These are phyloP conservation scores for Zonotrichia albicollis DNA, from an alignment of 2,797 vertebrate genomes.

Conservation along the genomic window DNA sequence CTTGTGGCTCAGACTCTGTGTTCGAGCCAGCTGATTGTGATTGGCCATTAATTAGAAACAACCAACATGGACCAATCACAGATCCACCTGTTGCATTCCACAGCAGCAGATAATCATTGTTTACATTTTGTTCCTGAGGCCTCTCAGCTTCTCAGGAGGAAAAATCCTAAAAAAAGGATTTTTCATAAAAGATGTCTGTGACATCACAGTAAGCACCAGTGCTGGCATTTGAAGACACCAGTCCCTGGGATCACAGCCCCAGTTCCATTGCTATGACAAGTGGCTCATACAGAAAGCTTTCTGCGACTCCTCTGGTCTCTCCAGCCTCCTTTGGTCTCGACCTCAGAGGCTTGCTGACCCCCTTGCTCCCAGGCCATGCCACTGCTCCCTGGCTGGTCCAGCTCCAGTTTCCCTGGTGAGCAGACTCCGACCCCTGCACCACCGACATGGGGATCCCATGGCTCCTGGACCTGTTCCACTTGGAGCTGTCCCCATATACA, in stretches of 20 bases:
- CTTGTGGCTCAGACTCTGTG: no score
- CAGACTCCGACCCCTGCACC: not conserved
- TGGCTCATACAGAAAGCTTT: not conserved
- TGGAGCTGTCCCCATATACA: rapidly evolving
- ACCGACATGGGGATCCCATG: rapidly evolving
- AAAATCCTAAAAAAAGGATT: no score
- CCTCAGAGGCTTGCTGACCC: not conserved
- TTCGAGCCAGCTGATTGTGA: no score
- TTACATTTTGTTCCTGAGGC: no score
- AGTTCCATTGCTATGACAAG: not conserved
- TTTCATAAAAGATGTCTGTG: no score
- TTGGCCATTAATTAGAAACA: no score
- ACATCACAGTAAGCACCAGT: not conserved
- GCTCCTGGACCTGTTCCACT: not conserved
- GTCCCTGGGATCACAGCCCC: not conserved
- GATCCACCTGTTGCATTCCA: no score
- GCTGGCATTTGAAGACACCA: not conserved
- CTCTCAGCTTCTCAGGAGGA: no score
- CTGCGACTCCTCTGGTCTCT: not conserved
- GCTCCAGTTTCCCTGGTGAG: not conserved
- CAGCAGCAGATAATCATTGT: no score
- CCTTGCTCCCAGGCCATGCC: not conserved
- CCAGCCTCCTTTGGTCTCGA: not conserved
- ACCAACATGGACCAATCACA: no score
- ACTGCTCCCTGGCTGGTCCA: not conserved